Percentiles rank a stretch among this genome's conserved stretches.
These are phyloP conservation scores for Tenthredo notha DNA, from an alignment of 2,888 invertebrate genomes.

Conservation along the genomic window DNA sequence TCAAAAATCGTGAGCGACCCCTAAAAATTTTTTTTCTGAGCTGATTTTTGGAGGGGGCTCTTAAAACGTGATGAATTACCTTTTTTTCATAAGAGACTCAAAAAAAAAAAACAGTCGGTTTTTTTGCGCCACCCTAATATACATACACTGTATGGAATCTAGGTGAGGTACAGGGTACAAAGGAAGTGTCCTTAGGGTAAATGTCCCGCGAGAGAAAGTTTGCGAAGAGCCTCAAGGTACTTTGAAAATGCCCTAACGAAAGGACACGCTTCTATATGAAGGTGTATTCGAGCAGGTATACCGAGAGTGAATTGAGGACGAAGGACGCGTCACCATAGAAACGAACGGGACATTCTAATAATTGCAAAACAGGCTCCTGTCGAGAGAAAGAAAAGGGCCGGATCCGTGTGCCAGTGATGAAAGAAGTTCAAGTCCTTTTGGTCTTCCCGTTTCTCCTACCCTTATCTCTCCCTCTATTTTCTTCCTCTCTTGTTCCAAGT, in stretches of 20 bases:
- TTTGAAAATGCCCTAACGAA: slow-evolving; percentile 19
- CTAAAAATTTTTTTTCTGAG: no score
- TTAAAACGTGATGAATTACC: no score
- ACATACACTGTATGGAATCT: not conserved
- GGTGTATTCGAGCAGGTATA: not conserved
- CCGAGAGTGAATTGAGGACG: not conserved
- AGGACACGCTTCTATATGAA: not conserved
- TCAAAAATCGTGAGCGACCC: no score
- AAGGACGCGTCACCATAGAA: slow-evolving; percentile 62
- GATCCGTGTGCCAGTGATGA: slow-evolving; percentile 41
- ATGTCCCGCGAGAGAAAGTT: slow-evolving; percentile 37
- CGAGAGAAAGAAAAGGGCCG: slow-evolving; percentile 28
- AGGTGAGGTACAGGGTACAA: not conserved
- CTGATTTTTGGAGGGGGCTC: no score
- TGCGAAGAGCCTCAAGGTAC: slow-evolving; percentile 37
- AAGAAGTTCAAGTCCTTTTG: slow-evolving; percentile 42
- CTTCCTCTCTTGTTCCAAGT: not conserved
- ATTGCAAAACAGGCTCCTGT: slow-evolving; percentile 50
- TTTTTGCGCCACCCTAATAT: no score
- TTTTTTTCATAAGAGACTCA: no score
- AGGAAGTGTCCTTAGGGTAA: slow-evolving; percentile 44
- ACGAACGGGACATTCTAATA: slow-evolving; percentile 57
- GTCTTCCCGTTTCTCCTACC: not conserved
- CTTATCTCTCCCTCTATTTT: not conserved
- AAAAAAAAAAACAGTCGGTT: no score